These are phyloP conservation scores for Elgaria multicarinata DNA, from an alignment of 2,113 vertebrate genomes.

Conservation along the genomic window DNA sequence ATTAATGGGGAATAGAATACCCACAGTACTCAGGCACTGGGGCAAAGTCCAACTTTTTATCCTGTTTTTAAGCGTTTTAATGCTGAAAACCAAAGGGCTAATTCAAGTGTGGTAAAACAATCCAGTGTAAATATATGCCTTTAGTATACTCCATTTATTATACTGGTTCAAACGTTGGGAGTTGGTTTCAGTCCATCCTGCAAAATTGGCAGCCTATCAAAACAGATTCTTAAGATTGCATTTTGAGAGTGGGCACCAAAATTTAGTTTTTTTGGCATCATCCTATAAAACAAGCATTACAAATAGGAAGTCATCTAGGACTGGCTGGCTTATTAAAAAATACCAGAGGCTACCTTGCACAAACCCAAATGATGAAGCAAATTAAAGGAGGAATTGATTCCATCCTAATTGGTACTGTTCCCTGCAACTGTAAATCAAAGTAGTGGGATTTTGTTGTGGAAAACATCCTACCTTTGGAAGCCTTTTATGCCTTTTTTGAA, in stretches of 20 bases:
- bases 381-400: fast-evolving
- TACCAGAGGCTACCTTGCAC: fast-evolving
- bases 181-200: slow-evolving; percentile 56
- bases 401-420: not conserved
- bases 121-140: not conserved
- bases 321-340: fast-evolving
- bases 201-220: slow-evolving; percentile 59
- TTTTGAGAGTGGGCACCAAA: slow-evolving; percentile 35
- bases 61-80: not conserved
- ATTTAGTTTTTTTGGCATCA: slow-evolving; percentile 58
- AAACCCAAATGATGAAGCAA: fast-evolving
- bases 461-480: not conserved
- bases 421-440: not conserved
- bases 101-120: not conserved
- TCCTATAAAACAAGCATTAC: not conserved
- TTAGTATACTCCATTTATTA: slow-evolving; percentile 21
- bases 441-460: fast-evolving
- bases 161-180: slow-evolving; percentile 47
- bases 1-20: not conserved
- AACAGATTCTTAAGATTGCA: slow-evolving; percentile 57
- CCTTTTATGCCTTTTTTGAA: not conserved
- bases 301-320: not conserved
- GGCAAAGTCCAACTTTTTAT: not conserved
- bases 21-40: too few species aligned
- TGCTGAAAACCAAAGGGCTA: not conserved